Percentiles rank a stretch among this genome's conserved stretches.
phyloP scores from a whole-genome alignment of 2,113 vertebrate genomes.

The Piprites chloris region DNA sequence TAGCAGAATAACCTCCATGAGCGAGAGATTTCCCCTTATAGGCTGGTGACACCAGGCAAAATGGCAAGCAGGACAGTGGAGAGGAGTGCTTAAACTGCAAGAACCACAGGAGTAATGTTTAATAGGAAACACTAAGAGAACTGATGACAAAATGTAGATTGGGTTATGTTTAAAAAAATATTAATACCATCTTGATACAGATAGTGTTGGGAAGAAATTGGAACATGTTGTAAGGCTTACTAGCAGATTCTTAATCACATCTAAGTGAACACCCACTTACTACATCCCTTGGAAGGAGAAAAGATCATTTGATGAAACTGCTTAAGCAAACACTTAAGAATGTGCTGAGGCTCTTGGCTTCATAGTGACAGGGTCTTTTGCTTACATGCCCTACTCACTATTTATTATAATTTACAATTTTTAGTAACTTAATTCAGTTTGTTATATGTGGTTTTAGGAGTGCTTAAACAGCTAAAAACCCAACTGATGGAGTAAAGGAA shows the following conservation, averaged over 20 bases:
- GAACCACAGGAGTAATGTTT: not conserved
- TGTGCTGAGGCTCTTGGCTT: not conserved
- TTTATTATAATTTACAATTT: not conserved
- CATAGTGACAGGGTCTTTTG: not conserved
- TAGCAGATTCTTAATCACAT: not conserved
- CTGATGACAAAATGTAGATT: not conserved
- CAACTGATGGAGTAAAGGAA: not conserved
- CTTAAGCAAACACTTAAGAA: not conserved
- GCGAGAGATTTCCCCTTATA: not conserved
- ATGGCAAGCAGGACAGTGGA: not conserved
- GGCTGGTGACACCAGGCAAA: not conserved
- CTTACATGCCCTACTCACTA: not conserved
- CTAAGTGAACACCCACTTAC: not conserved
- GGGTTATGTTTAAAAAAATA: not conserved
- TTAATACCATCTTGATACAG: not conserved
- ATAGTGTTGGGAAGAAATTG: not conserved
- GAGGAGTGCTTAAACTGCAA: not conserved
- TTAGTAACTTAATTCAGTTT: not conserved
- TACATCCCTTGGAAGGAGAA: not conserved
- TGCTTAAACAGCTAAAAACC: not conserved
- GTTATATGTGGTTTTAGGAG: not conserved
- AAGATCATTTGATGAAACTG: not conserved
- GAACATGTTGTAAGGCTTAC: not conserved
- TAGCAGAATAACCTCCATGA: not conserved
- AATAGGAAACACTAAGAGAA: not conserved